Evolutionary conservation across 2,113 vertebrate genomes (phyloP).

Genomic region (Platycercus adscitus): DNA sequence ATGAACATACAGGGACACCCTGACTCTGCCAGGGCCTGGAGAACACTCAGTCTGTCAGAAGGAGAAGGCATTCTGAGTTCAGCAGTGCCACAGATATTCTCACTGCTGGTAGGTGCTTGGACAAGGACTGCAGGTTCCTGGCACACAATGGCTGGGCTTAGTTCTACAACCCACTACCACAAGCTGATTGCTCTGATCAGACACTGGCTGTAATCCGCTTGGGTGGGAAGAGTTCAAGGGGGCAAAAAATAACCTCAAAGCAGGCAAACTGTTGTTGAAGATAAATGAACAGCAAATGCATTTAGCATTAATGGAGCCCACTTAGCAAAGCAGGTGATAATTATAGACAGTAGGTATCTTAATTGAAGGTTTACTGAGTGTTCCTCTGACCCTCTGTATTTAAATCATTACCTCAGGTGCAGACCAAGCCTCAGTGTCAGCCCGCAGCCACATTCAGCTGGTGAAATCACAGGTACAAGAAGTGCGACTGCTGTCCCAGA

Average conservation of each 20-base stretch:
- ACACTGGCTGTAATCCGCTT: background rate
- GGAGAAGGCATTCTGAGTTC: background rate
- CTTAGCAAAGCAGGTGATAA: background rate
- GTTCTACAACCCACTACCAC: background rate
- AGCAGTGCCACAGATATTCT: background rate
- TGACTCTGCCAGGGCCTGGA: background rate
- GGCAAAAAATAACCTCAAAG: background rate
- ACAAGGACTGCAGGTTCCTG: background rate
- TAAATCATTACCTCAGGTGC: conserved; percentile 78
- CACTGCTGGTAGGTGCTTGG: background rate
- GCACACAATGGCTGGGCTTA: background rate
- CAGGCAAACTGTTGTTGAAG: background rate
- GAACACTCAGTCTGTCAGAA: background rate
- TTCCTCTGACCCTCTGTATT: background rate
- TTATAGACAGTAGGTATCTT: background rate
- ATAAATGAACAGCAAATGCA: background rate
- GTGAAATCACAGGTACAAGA: conserved; percentile 87
- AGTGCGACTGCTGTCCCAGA: conserved; percentile 79
- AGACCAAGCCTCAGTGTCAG: conserved; percentile 83
- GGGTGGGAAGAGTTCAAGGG: background rate
- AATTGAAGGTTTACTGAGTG: background rate
- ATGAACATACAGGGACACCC: background rate
- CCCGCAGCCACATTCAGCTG: conserved; percentile 85
- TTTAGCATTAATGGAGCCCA: background rate
- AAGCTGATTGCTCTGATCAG: background rate